Conservation (phyloP, 2,797 vertebrate species). For the Anabacerthia variegaticeps region DNA sequence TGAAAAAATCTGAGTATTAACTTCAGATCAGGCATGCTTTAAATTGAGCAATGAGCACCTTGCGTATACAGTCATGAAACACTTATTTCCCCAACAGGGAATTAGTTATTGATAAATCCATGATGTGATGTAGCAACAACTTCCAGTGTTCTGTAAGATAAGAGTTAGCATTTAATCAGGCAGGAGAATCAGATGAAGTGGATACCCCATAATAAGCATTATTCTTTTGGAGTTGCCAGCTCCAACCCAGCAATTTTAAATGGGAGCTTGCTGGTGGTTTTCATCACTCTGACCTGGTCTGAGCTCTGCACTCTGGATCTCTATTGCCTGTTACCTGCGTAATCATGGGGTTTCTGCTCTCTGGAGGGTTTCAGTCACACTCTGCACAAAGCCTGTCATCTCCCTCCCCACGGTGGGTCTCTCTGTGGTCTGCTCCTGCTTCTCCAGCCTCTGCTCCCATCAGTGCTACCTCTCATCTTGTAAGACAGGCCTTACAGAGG, state of each 20-base stretch:
- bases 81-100: neutral
- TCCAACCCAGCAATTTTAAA: constrained; percentile 4
- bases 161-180: constrained; percentile 18
- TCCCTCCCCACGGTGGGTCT: accelerated
- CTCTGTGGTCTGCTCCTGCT: neutral
- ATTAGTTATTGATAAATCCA: constrained; percentile 52
- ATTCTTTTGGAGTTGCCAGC: constrained; percentile 18
- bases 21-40: neutral
- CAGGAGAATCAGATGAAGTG: neutral
- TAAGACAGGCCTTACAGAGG: neutral
- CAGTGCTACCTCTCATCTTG: neutral
- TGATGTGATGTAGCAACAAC: neutral
- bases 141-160: constrained; percentile 35
- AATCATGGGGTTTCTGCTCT: neutral
- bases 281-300: neutral
- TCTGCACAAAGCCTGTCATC: neutral
- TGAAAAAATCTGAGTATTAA: neutral
- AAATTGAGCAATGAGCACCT: constrained; percentile 27
- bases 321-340: neutral
- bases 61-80: neutral
- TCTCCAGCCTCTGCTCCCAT: neutral
- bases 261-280: neutral
- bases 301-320: neutral
- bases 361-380: neutral
- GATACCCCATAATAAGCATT: neutral